Percentiles rank a stretch among this genome's conserved stretches.
Evolutionary conservation across 2,797 vertebrate genomes (phyloP).

Genomic region (Notamacropus eugenii): DNA sequence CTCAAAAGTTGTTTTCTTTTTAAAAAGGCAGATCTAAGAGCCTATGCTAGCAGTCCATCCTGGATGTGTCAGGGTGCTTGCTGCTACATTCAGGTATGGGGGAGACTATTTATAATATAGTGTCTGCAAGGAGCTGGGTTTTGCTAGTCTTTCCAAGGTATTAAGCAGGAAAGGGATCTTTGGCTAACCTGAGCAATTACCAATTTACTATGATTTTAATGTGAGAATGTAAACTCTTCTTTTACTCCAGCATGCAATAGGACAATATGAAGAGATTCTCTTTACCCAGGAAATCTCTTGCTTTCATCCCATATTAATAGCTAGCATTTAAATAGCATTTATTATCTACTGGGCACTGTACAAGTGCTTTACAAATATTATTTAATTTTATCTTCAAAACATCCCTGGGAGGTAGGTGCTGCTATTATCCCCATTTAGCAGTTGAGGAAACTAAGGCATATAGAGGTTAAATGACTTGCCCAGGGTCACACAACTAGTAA

Average conservation of each 20-base stretch:
- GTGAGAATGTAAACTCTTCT: background rate
- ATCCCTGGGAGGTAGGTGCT: background rate
- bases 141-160: background rate
- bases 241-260: background rate
- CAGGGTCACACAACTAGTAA: too few species aligned
- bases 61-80: too few species aligned
- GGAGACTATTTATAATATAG: background rate
- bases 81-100: too few species aligned
- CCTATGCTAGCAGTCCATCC: too few species aligned
- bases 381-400: too few species aligned
- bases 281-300: background rate
- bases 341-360: too few species aligned
- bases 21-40: too few species aligned
- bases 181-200: background rate
- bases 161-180: background rate
- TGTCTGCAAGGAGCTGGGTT: background rate
- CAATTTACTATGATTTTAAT: background rate
- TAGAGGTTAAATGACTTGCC: background rate
- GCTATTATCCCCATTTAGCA: background rate
- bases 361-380: too few species aligned
- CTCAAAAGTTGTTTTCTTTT: too few species aligned
- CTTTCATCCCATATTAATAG: background rate
- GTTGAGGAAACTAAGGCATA: background rate
- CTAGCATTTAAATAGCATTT: too few species aligned
- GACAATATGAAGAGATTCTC: background rate